These are phyloP conservation scores for Machaerirhynchus nigripectus DNA, from an alignment of 2,113 vertebrate species.

Conservation along the genomic window DNA sequence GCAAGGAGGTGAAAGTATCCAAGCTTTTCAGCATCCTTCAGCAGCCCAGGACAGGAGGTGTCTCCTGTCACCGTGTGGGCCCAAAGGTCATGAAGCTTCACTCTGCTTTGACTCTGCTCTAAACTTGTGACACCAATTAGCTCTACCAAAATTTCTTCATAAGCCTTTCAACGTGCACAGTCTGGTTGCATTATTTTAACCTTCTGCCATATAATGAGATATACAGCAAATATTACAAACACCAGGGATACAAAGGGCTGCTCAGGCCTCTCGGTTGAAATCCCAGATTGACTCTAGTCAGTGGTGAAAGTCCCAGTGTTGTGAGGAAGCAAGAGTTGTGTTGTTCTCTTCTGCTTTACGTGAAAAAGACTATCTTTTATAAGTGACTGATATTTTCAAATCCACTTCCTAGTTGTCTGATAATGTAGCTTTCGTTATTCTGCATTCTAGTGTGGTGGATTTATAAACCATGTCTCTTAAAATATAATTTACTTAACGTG, in stretches of 20 bases:
- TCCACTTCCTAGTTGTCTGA: neutral
- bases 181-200: neutral
- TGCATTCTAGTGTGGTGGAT: neutral
- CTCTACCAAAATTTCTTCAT: neutral
- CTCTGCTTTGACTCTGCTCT: neutral
- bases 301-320: neutral
- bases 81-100: neutral
- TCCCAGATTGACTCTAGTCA: neutral
- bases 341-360: neutral
- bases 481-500: neutral
- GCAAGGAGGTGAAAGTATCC: neutral
- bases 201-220: neutral
- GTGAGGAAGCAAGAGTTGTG: neutral
- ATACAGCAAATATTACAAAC: neutral
- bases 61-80: neutral
- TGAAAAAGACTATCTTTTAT: neutral
- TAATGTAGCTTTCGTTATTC: neutral
- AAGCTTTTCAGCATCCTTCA: neutral
- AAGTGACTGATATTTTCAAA: neutral
- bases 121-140: neutral
- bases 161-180: neutral
- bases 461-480: neutral
- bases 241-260: neutral
- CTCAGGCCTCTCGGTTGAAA: neutral
- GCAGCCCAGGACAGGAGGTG: neutral